Conservation (phyloP, 2,113 vertebrate genomes). For the Hydrolagus affinis region DNA sequence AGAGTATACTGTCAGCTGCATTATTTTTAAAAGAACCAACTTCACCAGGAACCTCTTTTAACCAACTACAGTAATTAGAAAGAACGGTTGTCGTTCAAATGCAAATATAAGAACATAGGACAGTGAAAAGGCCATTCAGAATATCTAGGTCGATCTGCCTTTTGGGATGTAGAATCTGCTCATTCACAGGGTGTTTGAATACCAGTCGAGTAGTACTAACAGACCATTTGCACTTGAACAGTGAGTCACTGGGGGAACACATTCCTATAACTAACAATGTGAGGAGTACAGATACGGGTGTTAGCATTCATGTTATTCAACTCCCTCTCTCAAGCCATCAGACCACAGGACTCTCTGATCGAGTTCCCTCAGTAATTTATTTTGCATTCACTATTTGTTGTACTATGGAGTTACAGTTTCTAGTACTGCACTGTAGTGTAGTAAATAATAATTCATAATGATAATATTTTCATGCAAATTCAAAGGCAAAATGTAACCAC, state of each 20-base stretch:
- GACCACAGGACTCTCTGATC: not conserved
- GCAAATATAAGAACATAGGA: not conserved
- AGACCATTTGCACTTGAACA: not conserved
- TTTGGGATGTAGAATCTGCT: not conserved
- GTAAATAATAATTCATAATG: no score
- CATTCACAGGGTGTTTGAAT: not conserved
- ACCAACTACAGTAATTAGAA: conserved; percentile 13
- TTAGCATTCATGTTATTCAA: not conserved
- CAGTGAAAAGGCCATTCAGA: not conserved
- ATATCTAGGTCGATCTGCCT: not conserved
- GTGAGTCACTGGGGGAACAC: no score
- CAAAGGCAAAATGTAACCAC: no score
- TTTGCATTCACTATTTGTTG: not conserved
- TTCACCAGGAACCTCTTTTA: conserved; percentile 9
- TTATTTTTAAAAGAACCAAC: conserved; percentile 22
- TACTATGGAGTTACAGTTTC: not conserved
- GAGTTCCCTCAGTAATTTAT: not conserved
- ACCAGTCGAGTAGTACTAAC: not conserved
- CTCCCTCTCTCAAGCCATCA: not conserved
- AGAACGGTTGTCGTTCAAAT: not conserved
- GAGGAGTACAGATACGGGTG: not conserved
- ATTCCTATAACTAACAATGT: no score
- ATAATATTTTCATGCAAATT: no score
- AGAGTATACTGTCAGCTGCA: not conserved
- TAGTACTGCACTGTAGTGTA: no score